phyloP scores from a whole-genome alignment of 2,113 vertebrate genomes.

The Silurus asotus region DNA sequence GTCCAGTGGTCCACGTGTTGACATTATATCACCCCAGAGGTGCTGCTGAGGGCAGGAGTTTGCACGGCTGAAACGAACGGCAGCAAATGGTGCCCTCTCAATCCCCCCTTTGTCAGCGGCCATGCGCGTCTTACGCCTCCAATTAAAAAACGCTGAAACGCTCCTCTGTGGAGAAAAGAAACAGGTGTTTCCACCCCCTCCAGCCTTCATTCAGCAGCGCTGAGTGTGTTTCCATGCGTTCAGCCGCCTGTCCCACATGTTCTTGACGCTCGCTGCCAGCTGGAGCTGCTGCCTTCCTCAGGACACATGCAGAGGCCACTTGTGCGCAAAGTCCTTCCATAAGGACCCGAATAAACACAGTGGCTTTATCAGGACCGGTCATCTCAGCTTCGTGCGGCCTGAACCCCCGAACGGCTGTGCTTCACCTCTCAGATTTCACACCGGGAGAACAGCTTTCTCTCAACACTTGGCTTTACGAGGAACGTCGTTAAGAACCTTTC shows the following conservation, averaged over 20 bases:
- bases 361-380: constrained; percentile 30
- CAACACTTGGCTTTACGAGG: not conserved
- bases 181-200: constrained; percentile 51
- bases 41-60: not conserved
- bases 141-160: constrained; percentile 52
- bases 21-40: not conserved
- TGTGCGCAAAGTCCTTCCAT: constrained; percentile 35
- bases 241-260: constrained; percentile 30
- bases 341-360: constrained; percentile 35
- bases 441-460: not conserved
- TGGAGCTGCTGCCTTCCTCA: constrained; percentile 41
- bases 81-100: constrained; percentile 54
- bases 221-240: constrained; percentile 45
- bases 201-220: constrained; percentile 26
- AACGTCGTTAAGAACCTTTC: not conserved
- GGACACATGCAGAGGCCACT: constrained; percentile 54
- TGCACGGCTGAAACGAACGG: constrained; percentile 38
- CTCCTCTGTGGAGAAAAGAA: constrained; percentile 55
- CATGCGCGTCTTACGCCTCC: constrained; percentile 48
- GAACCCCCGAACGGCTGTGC: not conserved
- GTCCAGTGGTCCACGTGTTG: not conserved
- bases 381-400: not conserved
- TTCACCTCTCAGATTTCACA: constrained; percentile 43
- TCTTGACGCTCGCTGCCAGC: constrained; percentile 48
- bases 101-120: constrained; percentile 52